Conservation (phyloP, 2,888 invertebrate genomes). For the Sipha maydis region DNA sequence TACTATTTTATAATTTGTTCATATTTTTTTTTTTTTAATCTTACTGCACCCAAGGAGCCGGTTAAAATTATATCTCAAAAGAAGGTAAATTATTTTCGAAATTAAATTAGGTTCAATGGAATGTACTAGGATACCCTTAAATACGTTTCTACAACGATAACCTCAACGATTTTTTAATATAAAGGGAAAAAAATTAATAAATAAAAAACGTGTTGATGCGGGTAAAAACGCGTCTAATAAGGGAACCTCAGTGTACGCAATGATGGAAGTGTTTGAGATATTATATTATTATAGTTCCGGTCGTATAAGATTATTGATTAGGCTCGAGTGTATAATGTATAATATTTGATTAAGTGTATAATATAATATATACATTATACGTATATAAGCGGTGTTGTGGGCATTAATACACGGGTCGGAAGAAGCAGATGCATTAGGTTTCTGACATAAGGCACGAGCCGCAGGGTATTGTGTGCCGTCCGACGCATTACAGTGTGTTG, state of each 20-base stretch:
- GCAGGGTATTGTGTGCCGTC: conserved; percentile 43
- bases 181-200: background rate
- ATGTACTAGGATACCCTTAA: background rate
- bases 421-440: conserved; percentile 59
- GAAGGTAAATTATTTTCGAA: background rate
- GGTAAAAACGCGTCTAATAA: background rate
- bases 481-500: conserved; percentile 18
- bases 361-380: background rate
- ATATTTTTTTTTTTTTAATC: background rate
- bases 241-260: background rate
- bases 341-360: conserved; percentile 55
- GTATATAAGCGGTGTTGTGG: background rate
- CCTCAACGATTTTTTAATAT: background rate
- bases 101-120: background rate
- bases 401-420: conserved; percentile 35
- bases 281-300: conserved; percentile 45
- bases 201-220: background rate
- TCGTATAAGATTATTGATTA: conserved; percentile 42
- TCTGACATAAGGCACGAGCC: conserved; percentile 62
- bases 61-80: background rate
- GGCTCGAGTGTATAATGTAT: background rate
- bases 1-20: too few species aligned
- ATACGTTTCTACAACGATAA: background rate
- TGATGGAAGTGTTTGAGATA: conserved; percentile 8
- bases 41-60: background rate